A percentile compares a stretch with the other conserved stretches of the same genome.
phyloP scores from a whole-genome alignment of 2,888 invertebrate genomes.

The Lepas anatifera region DNA sequence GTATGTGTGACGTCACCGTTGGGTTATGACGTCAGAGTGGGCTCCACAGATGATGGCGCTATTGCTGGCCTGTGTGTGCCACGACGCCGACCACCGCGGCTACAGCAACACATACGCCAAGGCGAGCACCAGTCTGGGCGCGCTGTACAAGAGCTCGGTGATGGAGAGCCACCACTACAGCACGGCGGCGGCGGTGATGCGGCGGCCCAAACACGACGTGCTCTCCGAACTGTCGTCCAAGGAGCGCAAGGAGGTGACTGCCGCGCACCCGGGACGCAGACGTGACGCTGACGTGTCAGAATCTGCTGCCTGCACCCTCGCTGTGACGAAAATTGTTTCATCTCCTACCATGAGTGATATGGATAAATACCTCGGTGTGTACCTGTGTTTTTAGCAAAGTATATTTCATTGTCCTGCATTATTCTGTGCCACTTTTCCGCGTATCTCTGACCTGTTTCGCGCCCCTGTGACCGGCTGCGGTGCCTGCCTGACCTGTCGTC shows the following conservation, averaged over 20 bases:
- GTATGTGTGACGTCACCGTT: no score
- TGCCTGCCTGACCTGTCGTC: neutral
- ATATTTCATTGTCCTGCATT: no score
- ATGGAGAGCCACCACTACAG: slow-evolving; percentile 49
- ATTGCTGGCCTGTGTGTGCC: slow-evolving; percentile 37
- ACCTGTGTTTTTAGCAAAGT: no score
- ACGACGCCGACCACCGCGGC: slow-evolving; percentile 51
- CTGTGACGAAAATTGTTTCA: no score
- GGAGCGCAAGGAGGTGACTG: neutral
- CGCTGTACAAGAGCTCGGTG: slow-evolving; percentile 45
- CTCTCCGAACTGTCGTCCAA: neutral
- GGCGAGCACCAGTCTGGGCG: slow-evolving; percentile 42
- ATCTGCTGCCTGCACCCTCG: no score
- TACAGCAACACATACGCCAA: slow-evolving; percentile 48
- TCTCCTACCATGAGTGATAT: no score
- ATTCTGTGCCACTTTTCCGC: no score
- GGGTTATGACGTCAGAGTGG: no score
- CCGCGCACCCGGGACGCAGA: neutral
- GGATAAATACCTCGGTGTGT: no score
- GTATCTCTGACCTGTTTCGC: no score
- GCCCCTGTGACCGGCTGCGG: no score
- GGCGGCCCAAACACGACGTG: neutral
- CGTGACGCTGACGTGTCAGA: neutral
- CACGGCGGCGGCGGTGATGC: slow-evolving; percentile 29
- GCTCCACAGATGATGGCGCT: neutral